Percentiles rank a stretch among this genome's conserved stretches.
phyloP scores from a whole-genome alignment of 2,797 vertebrate genomes.

The Bovichtus diacanthus region DNA sequence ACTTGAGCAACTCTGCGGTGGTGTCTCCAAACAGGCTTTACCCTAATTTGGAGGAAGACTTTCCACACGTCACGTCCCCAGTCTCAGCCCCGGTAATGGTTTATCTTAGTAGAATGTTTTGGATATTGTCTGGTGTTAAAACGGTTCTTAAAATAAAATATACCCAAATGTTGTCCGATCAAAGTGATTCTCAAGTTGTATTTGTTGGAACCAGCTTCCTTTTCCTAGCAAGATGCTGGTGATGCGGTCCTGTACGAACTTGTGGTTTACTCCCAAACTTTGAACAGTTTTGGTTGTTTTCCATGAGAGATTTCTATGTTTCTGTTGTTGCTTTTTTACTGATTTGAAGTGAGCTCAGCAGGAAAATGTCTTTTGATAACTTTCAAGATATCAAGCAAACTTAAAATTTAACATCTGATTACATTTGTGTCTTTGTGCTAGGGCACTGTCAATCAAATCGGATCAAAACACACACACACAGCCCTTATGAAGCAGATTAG shows the following conservation, averaged over 20 bases:
- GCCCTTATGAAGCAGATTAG: neutral
- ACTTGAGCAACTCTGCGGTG: slow-evolving; percentile 12
- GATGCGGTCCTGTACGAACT: neutral
- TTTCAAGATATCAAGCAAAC: neutral
- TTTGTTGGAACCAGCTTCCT: neutral
- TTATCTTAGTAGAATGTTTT: neutral
- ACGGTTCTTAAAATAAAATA: neutral
- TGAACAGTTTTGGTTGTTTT: neutral
- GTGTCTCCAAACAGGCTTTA: slow-evolving; percentile 63
- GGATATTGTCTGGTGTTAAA: neutral
- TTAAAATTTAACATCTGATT: neutral
- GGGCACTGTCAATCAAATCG: neutral
- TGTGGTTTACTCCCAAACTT: neutral
- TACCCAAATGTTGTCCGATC: neutral
- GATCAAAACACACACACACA: neutral
- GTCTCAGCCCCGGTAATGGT: slow-evolving; percentile 60
- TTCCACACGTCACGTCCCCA: neutral
- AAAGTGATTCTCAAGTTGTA: neutral
- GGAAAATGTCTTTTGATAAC: neutral
- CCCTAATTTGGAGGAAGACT: slow-evolving; percentile 64
- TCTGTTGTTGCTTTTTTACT: neutral
- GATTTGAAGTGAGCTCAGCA: neutral
- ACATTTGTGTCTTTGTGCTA: neutral
- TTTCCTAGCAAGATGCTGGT: neutral
- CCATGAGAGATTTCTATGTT: neutral